Conservation (phyloP, 2,797 vertebrate species). For the Pipistrellus nathusii region DNA sequence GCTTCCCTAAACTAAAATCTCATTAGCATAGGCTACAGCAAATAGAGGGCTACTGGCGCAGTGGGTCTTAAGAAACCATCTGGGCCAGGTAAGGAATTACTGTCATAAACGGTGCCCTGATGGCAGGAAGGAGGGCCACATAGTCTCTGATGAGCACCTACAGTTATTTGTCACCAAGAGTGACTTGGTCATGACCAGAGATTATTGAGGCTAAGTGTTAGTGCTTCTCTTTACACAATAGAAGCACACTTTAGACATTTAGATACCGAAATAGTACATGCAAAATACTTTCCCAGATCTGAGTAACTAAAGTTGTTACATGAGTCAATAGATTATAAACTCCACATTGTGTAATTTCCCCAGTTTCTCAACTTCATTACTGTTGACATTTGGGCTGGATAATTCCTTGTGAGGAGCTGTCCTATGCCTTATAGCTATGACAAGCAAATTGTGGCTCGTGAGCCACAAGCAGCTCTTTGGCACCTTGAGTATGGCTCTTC, state of each 20-base stretch:
- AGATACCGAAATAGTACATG: neutral
- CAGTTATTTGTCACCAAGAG: neutral
- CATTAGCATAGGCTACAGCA: neutral
- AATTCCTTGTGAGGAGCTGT: neutral
- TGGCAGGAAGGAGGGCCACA: neutral
- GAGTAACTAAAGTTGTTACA: neutral
- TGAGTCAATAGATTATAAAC: neutral
- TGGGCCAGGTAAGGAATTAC: neutral
- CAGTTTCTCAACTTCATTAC: neutral
- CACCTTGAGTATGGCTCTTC: too few species aligned
- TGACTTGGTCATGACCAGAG: neutral
- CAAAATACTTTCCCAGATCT: neutral
- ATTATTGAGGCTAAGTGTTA: neutral
- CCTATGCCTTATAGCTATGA: too few species aligned
- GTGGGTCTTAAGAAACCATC: neutral
- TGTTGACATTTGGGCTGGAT: neutral
- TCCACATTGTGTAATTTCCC: neutral
- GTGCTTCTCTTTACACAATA: neutral
- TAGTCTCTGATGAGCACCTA: neutral
- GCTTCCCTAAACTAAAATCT: neutral
- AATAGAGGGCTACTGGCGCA: neutral
- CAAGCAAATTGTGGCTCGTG: too few species aligned
- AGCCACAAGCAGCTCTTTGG: too few species aligned
- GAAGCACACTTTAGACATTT: neutral
- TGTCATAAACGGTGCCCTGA: neutral